These are phyloP conservation scores for Leptopilina drosophilae DNA, from an alignment of 2,888 invertebrate genomes.

Conservation along the genomic window DNA sequence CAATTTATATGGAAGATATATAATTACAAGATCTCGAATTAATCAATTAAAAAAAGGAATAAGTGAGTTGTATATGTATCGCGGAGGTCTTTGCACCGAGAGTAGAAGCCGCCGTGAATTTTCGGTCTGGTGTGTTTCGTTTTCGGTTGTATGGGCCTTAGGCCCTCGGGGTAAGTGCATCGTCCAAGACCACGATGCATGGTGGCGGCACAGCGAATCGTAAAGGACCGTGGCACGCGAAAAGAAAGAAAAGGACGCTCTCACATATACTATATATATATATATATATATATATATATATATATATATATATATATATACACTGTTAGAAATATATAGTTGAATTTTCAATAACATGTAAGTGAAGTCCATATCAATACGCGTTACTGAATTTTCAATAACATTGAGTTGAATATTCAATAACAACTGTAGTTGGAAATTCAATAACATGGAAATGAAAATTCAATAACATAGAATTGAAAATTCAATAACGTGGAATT, in stretches of 20 bases:
- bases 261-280: background rate
- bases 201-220: constrained; percentile 56
- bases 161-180: constrained; percentile 55
- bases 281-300: no score
- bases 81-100: constrained; percentile 38
- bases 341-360: no score
- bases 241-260: constrained; percentile 56
- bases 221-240: constrained; percentile 59
- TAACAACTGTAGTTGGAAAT: no score
- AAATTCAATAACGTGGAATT: no score
- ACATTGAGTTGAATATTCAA: no score
- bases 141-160: constrained; percentile 52
- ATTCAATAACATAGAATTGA: no score
- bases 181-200: constrained; percentile 54
- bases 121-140: constrained; percentile 49
- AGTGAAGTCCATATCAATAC: no score
- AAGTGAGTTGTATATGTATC: constrained; percentile 18
- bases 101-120: constrained; percentile 55
- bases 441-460: no score
- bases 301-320: no score
- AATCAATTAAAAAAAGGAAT: constrained; percentile 34
- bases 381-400: no score
- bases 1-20: background rate
- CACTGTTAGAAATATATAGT: no score
- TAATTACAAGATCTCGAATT: constrained; percentile 22